Base-by-base conservation (phyloP, 2,797 vertebrate genomes). In the Sebastes hubbsi region DNA sequence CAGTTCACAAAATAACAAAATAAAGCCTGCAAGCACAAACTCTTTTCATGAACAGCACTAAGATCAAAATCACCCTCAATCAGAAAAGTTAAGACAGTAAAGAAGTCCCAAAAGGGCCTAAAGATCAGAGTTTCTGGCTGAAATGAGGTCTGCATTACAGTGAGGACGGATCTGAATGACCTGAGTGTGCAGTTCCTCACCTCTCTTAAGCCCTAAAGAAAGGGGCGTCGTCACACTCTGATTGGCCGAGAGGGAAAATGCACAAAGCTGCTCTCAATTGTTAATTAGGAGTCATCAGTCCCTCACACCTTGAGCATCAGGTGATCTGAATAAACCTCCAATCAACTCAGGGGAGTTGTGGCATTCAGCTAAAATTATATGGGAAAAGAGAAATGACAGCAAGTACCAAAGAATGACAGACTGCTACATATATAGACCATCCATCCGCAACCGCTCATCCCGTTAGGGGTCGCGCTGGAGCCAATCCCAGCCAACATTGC, bases 101-200 rank as follows among this genome's bases (percentile, higher is more conserved):
- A 56, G 11, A 56, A 5, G 2, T 13, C 54, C 2, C 2, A 24
- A 55, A 13, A 24, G 52, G n/a, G n/a, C 52, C n/a, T 55, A 13
- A 24, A 14, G 22, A 56, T 12, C 54, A 24, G 54, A 55, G 0
- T 56, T 56, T 24, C 5, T 56, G 11, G 22, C 12, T 56, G 2
- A 55, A 11, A 55, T 55, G n/a, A 24, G 10, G 54, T 24, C 22
- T 0, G 55, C 12, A 56, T 14, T 56, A 25, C 13, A 22, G 0
- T 6, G 11, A 25, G 24, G 55, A 14, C 0, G 1, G 24, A 14
- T 25, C 55, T 25, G 22, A 24, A 7, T 1, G 55, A 14, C 55
- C 13, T 2, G 22, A 6, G 1, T 1, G 55, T 25, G 12, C 0
- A 25, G 55, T 1, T 49, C 49, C 20, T 0, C 20, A 0, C 18